These are phyloP conservation scores for Lanistes nyassanus DNA, from an alignment of 1,140 invertebrate species.

Conservation along the genomic window DNA sequence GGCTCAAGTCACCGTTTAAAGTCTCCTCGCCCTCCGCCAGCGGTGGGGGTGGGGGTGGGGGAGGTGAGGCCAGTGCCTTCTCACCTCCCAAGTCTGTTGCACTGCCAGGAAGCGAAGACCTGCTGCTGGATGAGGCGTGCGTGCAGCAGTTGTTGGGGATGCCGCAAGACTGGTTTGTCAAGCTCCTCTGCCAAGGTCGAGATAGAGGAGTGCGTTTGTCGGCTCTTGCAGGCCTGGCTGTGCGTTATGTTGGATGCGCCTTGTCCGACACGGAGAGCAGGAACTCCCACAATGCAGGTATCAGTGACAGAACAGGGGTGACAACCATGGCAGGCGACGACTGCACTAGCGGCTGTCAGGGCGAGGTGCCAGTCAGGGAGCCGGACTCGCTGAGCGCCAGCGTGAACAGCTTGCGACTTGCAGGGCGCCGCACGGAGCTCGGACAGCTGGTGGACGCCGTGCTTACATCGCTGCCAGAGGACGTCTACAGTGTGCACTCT, in stretches of 20 bases:
- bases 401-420: slow-evolving; percentile 20
- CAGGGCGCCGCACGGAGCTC: slow-evolving; percentile 36
- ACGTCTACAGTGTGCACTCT: slow-evolving; percentile 46
- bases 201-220: slow-evolving; percentile 45
- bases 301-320: background rate
- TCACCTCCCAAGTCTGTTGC: slow-evolving; percentile 37
- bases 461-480: slow-evolving; percentile 52
- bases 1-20: slow-evolving; percentile 53
- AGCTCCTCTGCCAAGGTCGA: slow-evolving; percentile 43
- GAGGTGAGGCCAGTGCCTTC: slow-evolving; percentile 30
- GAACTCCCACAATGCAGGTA: slow-evolving; percentile 11
- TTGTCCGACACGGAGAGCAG: slow-evolving; percentile 33
- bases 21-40: slow-evolving; percentile 20
- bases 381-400: background rate
- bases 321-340: background rate
- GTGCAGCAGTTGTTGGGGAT: slow-evolving; percentile 42
- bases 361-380: slow-evolving; percentile 23
- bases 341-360: background rate
- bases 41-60: background rate
- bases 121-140: slow-evolving; percentile 33
- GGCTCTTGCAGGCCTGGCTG: slow-evolving; percentile 45
- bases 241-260: slow-evolving; percentile 42
- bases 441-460: slow-evolving; percentile 51
- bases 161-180: slow-evolving; percentile 54
- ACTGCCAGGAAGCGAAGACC: background rate